These are phyloP conservation scores for Megalopta genalis DNA, from an alignment of 1,140 invertebrate genomes.

Conservation along the genomic window DNA sequence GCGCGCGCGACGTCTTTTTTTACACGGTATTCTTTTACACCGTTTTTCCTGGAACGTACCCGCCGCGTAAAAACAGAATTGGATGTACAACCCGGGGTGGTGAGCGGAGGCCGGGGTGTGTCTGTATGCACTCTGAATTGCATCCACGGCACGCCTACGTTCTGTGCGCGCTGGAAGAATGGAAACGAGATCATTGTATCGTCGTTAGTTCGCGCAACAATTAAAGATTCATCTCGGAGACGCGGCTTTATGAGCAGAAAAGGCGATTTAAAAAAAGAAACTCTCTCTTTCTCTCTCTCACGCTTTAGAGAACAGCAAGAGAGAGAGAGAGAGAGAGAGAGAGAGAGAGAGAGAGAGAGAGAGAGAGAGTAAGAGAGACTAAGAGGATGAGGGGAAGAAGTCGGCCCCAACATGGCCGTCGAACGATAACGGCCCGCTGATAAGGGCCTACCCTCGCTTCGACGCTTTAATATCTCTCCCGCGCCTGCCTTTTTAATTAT, in stretches of 20 bases:
- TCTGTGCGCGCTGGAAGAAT: background rate
- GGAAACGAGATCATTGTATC: background rate
- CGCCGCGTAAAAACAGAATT: too few relatives aligned
- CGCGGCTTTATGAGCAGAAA: background rate
- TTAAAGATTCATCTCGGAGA: background rate
- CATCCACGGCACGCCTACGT: background rate
- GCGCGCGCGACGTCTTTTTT: too few relatives aligned
- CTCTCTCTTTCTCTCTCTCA: too few relatives aligned
- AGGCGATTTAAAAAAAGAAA: slow-evolving; percentile 2
- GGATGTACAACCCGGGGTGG: too few relatives aligned
- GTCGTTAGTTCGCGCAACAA: background rate
- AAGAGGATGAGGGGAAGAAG: slow-evolving; percentile 16
- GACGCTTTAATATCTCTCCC: slow-evolving; percentile 72
- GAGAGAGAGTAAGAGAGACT: background rate
- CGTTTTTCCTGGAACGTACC: too few relatives aligned
- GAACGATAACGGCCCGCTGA: slow-evolving; percentile 65
- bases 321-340: background rate
- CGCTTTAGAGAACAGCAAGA: too few relatives aligned
- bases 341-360: background rate
- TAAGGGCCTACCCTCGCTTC: slow-evolving; percentile 64
- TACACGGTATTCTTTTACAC: too few relatives aligned
- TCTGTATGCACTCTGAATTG: too few relatives aligned
- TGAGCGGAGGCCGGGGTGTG: too few relatives aligned
- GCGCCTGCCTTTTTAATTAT: slow-evolving; percentile 75
- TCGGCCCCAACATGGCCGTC: slow-evolving; percentile 56